phyloP scores from a whole-genome alignment of 30 jellyfish, hydroid and myxozoan genomes.

The Chrysaora quinquecirrha region DNA sequence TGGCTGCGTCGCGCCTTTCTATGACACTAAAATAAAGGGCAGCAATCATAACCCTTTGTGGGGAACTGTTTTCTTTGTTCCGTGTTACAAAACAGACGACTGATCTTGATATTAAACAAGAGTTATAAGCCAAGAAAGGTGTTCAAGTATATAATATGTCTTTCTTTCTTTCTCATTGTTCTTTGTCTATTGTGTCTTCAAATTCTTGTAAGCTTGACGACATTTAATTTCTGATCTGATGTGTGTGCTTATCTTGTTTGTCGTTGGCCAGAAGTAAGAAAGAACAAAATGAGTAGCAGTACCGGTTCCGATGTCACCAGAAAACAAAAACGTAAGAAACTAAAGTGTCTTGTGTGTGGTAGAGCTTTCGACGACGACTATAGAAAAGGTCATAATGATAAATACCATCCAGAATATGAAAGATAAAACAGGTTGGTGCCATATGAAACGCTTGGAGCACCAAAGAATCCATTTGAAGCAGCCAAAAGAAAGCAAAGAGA shows the following conservation, averaged over 20 bases:
- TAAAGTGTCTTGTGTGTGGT: conserved; percentile 22
- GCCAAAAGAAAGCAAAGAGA: conserved; percentile 40
- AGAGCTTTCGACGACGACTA: conserved; percentile 27
- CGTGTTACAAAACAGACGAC: too few species aligned
- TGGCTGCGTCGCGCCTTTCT: too few species aligned
- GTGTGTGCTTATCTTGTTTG: conserved; percentile 2
- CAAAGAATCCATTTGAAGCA: conserved; percentile 51
- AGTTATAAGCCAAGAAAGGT: not conserved
- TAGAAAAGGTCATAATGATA: conserved; percentile 25
- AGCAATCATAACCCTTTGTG: too few species aligned
- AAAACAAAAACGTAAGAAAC: conserved; percentile 6
- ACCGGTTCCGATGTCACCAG: conserved; percentile 31
- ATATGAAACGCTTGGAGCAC: conserved; percentile 26
- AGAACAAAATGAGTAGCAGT: conserved; percentile 17
- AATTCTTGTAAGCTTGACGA: conserved; percentile 2
- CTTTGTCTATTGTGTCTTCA: conserved; percentile 2
- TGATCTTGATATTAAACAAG: too few species aligned
- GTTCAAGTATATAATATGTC: conserved; percentile 8
- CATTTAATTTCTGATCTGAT: conserved; percentile 21
- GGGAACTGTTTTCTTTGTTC: too few species aligned
- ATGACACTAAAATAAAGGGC: too few species aligned
- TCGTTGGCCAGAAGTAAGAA: conserved; percentile 24
- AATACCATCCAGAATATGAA: conserved; percentile 9
- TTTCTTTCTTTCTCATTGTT: too few species aligned
- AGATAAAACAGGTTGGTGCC: conserved; percentile 25